These are phyloP conservation scores for Bungarus multicinctus DNA, from an alignment of 2,113 vertebrate species.

Conservation along the genomic window DNA sequence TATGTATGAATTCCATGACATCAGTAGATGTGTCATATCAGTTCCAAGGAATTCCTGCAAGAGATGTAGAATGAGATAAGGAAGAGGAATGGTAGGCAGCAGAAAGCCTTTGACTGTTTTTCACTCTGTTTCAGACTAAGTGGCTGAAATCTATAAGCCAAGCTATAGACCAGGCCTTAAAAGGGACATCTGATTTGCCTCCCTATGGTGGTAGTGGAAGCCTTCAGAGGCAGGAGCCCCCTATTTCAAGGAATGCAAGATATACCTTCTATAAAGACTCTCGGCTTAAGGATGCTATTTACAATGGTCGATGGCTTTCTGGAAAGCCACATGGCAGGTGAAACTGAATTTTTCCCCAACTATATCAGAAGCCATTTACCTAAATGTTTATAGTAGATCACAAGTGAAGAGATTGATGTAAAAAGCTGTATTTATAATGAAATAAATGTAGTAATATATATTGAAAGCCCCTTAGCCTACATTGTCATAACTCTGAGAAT, in stretches of 20 bases:
- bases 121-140: slow-evolving; percentile 76
- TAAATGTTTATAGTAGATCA: not conserved
- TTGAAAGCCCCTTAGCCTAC: not conserved
- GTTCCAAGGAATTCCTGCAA: not conserved
- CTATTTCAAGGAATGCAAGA: slow-evolving; percentile 86
- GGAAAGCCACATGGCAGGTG: slow-evolving; percentile 95
- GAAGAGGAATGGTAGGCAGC: too few relatives aligned
- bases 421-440: not conserved
- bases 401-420: not conserved
- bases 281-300: slow-evolving; percentile 87
- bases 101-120: not conserved
- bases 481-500: not conserved
- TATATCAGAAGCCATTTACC: not conserved
- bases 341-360: slow-evolving; percentile 20
- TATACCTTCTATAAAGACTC: slow-evolving; percentile 96
- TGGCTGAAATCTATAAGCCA: slow-evolving; percentile 94
- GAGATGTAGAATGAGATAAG: not conserved
- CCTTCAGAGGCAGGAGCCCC: slow-evolving; percentile 82
- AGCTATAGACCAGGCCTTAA: slow-evolving; percentile 89
- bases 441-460: not conserved
- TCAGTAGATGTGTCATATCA: not conserved
- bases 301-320: slow-evolving; percentile 87
- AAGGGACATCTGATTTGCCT: slow-evolving; percentile 66
- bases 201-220: slow-evolving; percentile 58
- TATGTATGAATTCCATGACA: not conserved